Base-by-base conservation (phyloP, 2,888 invertebrate species). In the Acleris holmiana region DNA sequence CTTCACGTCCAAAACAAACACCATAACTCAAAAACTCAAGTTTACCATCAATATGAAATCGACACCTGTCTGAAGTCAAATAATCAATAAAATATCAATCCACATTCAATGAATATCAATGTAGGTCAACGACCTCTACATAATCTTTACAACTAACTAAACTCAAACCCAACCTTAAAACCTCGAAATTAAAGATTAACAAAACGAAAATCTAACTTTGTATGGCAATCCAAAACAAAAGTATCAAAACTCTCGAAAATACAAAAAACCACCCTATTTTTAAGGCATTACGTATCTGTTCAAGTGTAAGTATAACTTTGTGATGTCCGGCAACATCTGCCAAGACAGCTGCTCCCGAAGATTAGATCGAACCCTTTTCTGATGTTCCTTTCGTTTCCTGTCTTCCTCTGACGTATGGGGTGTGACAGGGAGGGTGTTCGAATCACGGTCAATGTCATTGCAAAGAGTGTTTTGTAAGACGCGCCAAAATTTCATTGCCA, bases 341-440 rank as follows among this genome's bases (percentile, higher is more conserved):
- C 84, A 68, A 76, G 80, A 91, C 91, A 90, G 89, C 91, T 90
- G 77, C 71, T 68, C 70, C 69, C 68, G 68, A 72, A 80, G 91
- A 90, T 89, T 85, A 86, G 83, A 90, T 88, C 44, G 44, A 64
- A 59, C 58, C 59, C 64, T 58, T 58, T 59, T 50, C 49, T 18
- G 48, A 58, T 35, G 35, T 35, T 35, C 35, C 35, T 35, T 35
- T 35, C 35, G 35, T 35, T 49, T 59, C 58, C 64, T 64, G 53
- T 64, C 58, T 64, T 48, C 53, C 17, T 64, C 64, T 48, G 54
- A 54, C 48, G 48, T 59, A 54, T 49, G 48, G 57, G 40, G 57
- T 58, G 51, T 19, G 57, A 63, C 4, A 64, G 41, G 64, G 59
- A 47, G 51, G 63, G 63, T 51, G 57, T 47, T 44, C 44, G 54